Percentiles rank a stretch among this genome's conserved stretches.
Conservation (phyloP, 2,888 invertebrate genomes). For the Sinopyrophorus schimmeli region DNA sequence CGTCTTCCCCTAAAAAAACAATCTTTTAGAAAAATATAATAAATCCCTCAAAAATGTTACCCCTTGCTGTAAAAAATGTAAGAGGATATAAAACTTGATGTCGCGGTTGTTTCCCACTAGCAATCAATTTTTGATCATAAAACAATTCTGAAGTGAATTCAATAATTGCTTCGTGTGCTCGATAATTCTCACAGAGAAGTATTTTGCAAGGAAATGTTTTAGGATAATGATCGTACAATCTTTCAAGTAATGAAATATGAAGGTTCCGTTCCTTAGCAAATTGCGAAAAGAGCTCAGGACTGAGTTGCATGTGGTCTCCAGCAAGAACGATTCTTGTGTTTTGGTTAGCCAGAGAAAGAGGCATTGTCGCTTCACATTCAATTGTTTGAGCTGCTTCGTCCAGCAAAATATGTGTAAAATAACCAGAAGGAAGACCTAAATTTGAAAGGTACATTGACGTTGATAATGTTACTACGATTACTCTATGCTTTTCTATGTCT, state of each 20-base stretch:
- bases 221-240: constrained; percentile 78
- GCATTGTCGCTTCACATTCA: constrained; percentile 84
- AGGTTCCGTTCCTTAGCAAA: constrained; percentile 71
- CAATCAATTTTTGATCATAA: constrained; percentile 75
- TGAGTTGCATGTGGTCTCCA: constrained; percentile 85
- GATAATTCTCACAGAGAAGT: constrained; percentile 78
- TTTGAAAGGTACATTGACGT: constrained; percentile 76
- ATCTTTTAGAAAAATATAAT: no score
- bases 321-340: constrained; percentile 77
- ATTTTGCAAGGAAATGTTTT: constrained; percentile 76
- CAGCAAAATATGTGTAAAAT: constrained; percentile 79
- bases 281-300: constrained; percentile 78
- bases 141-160: constrained; percentile 80
- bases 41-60: constrained; percentile 1
- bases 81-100: constrained; percentile 74
- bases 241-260: constrained; percentile 74
- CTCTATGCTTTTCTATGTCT: constrained; percentile 70
- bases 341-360: constrained; percentile 71
- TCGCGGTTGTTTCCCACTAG: constrained; percentile 71
- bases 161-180: constrained; percentile 81
- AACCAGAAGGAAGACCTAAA: constrained; percentile 68
- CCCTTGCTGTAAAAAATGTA: constrained; percentile 70
- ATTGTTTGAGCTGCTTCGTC: constrained; percentile 88
- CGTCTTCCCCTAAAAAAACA: constrained; percentile 73
- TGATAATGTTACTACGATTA: constrained; percentile 78